phyloP scores from a whole-genome alignment of 2,113 vertebrate species.

The Saiga tatarica region DNA sequence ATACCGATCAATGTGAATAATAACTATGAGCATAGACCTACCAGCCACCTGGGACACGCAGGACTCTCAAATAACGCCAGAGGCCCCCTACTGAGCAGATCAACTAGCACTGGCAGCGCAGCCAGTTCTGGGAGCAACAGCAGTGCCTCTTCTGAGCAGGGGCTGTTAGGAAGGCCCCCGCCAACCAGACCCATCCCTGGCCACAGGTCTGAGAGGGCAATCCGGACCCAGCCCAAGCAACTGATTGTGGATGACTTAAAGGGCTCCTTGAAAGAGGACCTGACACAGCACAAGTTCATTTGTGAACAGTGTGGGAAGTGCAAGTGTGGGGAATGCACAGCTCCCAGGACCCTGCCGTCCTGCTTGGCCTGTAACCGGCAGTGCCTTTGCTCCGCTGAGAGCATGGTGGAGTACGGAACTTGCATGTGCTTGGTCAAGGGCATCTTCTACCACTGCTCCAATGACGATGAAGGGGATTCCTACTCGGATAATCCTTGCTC shows the following conservation, averaged over 20 bases:
- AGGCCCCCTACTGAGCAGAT: conserved; percentile 90
- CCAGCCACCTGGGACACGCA: conserved; percentile 74
- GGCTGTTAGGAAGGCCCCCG: conserved; percentile 89
- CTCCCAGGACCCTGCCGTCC: conserved; percentile 91
- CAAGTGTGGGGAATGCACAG: conserved; percentile 95
- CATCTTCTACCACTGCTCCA: conserved; percentile 98
- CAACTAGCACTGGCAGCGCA: conserved; percentile 94
- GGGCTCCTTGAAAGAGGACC: conserved; percentile 87
- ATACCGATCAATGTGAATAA: conserved; percentile 96
- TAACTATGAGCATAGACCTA: conserved; percentile 87
- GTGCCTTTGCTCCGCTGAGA: conserved; percentile 95
- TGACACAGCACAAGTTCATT: conserved; percentile 92
- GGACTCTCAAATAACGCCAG: conserved; percentile 78
- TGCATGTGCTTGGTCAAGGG: conserved; percentile 99
- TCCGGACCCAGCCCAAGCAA: conserved; percentile 93
- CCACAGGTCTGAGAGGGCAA: conserved; percentile 82
- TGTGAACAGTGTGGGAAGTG: conserved; percentile 96
- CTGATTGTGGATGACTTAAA: conserved; percentile 88
- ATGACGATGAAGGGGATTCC: conserved; percentile 94
- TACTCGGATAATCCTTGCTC: conserved; percentile 97
- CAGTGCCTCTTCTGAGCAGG: conserved; percentile 94
- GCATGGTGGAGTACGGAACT: conserved; percentile 94
- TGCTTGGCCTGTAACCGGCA: conserved; percentile 94
- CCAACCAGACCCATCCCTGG: conserved; percentile 80
- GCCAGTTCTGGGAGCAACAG: conserved; percentile 95